Evolutionary conservation across 1,140 invertebrate species (phyloP).

Genomic region (Drosophila nannoptera): DNA sequence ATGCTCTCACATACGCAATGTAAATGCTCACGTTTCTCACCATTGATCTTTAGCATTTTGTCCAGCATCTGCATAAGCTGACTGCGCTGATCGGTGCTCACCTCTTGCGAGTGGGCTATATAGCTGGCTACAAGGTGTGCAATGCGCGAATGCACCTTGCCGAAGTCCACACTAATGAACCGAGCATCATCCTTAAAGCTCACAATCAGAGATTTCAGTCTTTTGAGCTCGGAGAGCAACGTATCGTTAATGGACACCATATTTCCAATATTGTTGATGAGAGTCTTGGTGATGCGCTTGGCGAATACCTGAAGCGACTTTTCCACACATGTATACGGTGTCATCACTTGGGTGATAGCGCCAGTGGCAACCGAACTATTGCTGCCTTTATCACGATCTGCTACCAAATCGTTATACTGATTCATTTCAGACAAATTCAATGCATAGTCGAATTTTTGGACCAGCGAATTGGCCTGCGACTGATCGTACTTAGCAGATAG

Average conservation of each 20-base stretch:
- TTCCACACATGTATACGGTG: conserved; percentile 83
- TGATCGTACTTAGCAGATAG: conserved; percentile 80
- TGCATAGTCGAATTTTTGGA: conserved; percentile 19
- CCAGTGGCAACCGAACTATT: background rate
- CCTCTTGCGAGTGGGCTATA: conserved; percentile 68
- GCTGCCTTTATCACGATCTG: conserved; percentile 11
- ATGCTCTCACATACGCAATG: conserved; percentile 64
- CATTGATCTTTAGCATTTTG: conserved; percentile 31
- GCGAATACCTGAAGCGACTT: conserved; percentile 85
- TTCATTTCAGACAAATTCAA: conserved; percentile 37
- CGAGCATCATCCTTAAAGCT: conserved; percentile 84
- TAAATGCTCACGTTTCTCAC: conserved; percentile 60
- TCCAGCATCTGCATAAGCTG: conserved; percentile 59
- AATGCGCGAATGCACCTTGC: conserved; percentile 83
- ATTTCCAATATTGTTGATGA: conserved; percentile 75
- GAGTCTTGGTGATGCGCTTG: conserved; percentile 82
- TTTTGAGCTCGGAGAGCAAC: conserved; percentile 83
- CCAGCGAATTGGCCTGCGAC: conserved; percentile 5
- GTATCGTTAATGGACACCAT: conserved; percentile 75
- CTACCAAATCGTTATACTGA: conserved; percentile 44
- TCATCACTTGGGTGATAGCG: conserved; percentile 46
- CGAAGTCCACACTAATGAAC: conserved; percentile 82
- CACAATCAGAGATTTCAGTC: conserved; percentile 83
- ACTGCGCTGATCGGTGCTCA: conserved; percentile 28
- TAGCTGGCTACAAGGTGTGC: conserved; percentile 82